phyloP scores from a whole-genome alignment of 2,888 invertebrate genomes.

The Malthinus flaveolus region DNA sequence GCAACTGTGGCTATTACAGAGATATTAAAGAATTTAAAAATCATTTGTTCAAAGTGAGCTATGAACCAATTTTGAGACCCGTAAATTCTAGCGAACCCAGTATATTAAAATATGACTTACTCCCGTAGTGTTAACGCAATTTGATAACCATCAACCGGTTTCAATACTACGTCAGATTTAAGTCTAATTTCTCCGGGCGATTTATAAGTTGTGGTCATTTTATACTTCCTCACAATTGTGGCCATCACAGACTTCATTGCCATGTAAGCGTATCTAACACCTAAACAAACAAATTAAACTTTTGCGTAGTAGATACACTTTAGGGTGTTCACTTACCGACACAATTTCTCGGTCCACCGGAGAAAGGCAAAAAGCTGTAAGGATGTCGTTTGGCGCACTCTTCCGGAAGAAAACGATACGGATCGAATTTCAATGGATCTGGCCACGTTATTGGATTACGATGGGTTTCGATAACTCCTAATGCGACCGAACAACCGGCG shows the following conservation, averaged over 20 bases:
- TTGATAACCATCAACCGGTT: conserved; percentile 20
- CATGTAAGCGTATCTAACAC: conserved; percentile 55
- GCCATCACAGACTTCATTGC: conserved; percentile 53
- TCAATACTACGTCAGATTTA: conserved; percentile 34
- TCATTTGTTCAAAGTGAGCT: no score
- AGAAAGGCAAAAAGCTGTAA: conserved; percentile 8
- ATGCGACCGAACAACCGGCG: neutral
- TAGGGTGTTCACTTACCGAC: conserved; percentile 1
- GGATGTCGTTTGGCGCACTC: conserved; percentile 10
- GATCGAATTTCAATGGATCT: conserved; percentile 12
- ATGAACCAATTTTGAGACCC: no score
- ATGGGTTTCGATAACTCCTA: neutral
- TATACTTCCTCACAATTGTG: conserved; percentile 48
- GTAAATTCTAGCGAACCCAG: no score
- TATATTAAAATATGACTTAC: no score
- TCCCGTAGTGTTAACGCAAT: no score
- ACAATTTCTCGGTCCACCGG: conserved; percentile 10
- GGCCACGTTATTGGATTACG: conserved; percentile 5
- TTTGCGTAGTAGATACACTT: no score
- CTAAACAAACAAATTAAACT: conserved; percentile 22
- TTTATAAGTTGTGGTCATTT: conserved; percentile 40
- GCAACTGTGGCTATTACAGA: no score
- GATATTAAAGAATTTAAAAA: no score
- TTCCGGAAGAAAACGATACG: conserved; percentile 11
- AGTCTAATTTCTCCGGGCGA: conserved; percentile 37